Conservation (phyloP, 2,888 invertebrate genomes). For the Euzetes globulus region DNA sequence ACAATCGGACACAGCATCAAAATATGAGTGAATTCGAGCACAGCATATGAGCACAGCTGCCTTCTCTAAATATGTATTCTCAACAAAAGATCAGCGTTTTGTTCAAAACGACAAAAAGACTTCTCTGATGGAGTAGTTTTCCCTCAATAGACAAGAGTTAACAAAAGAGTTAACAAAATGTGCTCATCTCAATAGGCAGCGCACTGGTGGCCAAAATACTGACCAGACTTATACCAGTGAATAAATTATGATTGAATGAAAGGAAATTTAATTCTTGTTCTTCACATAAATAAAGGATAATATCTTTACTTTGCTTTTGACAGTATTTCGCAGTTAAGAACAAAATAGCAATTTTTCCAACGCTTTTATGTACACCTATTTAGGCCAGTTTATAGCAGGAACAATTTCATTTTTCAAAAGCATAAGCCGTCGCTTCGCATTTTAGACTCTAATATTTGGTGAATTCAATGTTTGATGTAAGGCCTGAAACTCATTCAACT, state of each 20-base stretch:
- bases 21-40: neutral
- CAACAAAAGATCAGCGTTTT: constrained; percentile 2
- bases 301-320: neutral
- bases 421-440: neutral
- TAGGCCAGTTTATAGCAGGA: too few species aligned
- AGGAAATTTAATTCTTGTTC: neutral
- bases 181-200: constrained; percentile 8
- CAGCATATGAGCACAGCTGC: constrained; percentile 25
- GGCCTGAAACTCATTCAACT: neutral
- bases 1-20: neutral
- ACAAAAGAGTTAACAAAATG: constrained; percentile 9
- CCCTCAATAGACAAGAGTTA: neutral
- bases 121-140: neutral
- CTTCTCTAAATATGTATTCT: constrained; percentile 19
- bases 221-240: too few species aligned
- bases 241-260: neutral
- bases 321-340: neutral
- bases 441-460: neutral
- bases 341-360: too few species aligned
- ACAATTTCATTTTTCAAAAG: too few species aligned
- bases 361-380: too few species aligned
- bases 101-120: neutral
- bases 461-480: neutral
- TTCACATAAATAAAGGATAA: neutral
- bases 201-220: too few species aligned